phyloP scores from a whole-genome alignment of 2,113 vertebrate genomes.

The Tenrec ecaudatus region DNA sequence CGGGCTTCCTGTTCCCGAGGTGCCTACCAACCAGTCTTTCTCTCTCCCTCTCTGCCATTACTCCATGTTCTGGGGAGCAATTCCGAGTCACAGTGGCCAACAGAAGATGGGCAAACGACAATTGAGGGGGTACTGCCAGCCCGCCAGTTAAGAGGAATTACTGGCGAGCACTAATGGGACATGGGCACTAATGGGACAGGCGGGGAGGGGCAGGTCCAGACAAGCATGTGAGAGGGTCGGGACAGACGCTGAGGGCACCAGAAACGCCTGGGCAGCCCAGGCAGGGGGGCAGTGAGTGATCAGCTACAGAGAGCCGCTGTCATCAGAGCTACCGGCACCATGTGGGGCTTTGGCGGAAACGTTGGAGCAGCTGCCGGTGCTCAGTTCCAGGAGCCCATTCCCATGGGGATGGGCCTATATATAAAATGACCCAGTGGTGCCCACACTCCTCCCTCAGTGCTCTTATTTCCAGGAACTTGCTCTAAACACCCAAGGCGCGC shows the following conservation, averaged over 20 bases:
- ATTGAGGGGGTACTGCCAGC: not conserved
- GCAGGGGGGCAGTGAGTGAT: not conserved
- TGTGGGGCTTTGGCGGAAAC: not conserved
- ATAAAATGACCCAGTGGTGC: fast-evolving
- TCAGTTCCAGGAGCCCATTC: not conserved
- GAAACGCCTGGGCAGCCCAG: not conserved
- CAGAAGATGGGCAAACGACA: not conserved
- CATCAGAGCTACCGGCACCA: not conserved
- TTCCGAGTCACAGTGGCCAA: not conserved
- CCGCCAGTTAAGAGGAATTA: not conserved
- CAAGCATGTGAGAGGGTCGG: not conserved
- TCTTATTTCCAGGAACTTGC: not conserved
- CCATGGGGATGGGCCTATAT: fast-evolving
- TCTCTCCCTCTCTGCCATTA: slow-evolving; percentile 4
- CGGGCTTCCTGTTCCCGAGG: slow-evolving; percentile 40
- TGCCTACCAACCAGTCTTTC: not conserved
- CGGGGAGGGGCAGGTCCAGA: fast-evolving
- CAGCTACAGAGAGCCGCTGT: not conserved
- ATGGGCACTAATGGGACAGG: fast-evolving
- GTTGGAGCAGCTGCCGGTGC: not conserved
- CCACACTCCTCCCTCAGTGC: fast-evolving
- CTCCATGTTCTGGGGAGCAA: not conserved
- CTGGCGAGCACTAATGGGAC: not conserved
- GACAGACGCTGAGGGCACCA: fast-evolving
- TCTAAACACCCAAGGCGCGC: not conserved